Evolutionary conservation across 2,888 invertebrate species (phyloP).

Genomic region (Lacanobia oleracea): DNA sequence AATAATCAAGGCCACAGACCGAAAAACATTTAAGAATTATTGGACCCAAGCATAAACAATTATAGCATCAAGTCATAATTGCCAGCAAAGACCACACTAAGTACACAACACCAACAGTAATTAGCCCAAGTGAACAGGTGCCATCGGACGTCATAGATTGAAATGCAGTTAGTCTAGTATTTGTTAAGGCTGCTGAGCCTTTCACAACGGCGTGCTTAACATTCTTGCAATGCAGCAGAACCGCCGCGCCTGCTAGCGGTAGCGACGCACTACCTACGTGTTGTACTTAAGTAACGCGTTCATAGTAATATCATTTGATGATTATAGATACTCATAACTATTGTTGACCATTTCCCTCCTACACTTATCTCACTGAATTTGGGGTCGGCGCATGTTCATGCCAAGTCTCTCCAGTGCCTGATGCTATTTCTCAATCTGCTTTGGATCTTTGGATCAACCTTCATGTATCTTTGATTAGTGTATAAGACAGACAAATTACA

Average conservation of each 20-base stretch:
- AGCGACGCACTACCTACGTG: conserved; percentile 3
- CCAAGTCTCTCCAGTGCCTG: neutral
- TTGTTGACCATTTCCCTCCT: neutral
- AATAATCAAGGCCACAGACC: neutral
- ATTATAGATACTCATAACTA: neutral
- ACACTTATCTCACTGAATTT: neutral
- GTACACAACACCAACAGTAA: conserved; percentile 33
- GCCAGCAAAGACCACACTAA: neutral
- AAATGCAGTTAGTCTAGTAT: conserved; percentile 71
- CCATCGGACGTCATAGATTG: conserved; percentile 64
- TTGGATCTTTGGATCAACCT: neutral
- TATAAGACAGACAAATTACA: no score
- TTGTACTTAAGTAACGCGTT: conserved; percentile 37
- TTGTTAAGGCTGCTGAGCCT: conserved; percentile 70
- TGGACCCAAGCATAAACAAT: neutral
- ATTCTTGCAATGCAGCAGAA: conserved; percentile 70
- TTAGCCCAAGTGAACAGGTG: conserved; percentile 61
- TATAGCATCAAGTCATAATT: neutral
- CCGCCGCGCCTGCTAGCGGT: conserved; percentile 50
- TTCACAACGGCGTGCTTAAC: conserved; percentile 77
- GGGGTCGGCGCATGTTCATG: neutral
- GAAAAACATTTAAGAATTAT: neutral
- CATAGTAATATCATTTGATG: neutral
- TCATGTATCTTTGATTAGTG: no score
- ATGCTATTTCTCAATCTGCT: neutral